Base-by-base conservation (phyloP, 2,113 vertebrate species). In the Diphyllodes magnificus region DNA sequence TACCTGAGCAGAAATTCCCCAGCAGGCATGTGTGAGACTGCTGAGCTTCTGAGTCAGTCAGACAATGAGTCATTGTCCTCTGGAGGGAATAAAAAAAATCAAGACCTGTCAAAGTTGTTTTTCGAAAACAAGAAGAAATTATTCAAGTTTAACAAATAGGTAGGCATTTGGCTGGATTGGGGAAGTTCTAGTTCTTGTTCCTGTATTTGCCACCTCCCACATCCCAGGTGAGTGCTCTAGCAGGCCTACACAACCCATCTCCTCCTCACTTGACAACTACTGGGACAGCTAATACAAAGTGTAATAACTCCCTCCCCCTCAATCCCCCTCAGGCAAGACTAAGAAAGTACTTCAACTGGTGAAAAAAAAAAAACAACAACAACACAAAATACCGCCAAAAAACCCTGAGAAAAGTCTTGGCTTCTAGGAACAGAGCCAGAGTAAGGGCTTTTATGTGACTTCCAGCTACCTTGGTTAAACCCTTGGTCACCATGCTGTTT, bases 81-180 rank as follows among this genome's bases (percentile, higher is more conserved):
- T 2, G 5, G 37, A 54, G 14, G 24, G 20, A 5, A 64, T 11
- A 39, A 79, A 22, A 35, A 2, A 49, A 23, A 7, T 3, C n/a
- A 88, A 80, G 37, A 88, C 31, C 33, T 76, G 53, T 69, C 59
- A 56, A 87, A 84, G 56, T 2, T 44, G 15, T 71, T 95, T 94
- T 87, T 70, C 2, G 2, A 96, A 93, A 89, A 13, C 51, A 84
- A 71, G 33, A 60, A 60, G 42, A 45, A 81, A 68, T 80, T 49
- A 82, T 87, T 93, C 45, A 85, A 76, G 30, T 42, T 56, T 77
- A 63, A 54, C 50, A 88, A 93, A 88, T 19, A 82, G 31, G 14
- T 53, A 68, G 33, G n/a, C 45, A 88, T 87, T 89, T 85, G 31
- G 33, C 45, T 76, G 44, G 17, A 57, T 4, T 78, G 30, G 37